phyloP scores from a whole-genome alignment of 2,888 invertebrate genomes.

The Synergus gifuensis region DNA sequence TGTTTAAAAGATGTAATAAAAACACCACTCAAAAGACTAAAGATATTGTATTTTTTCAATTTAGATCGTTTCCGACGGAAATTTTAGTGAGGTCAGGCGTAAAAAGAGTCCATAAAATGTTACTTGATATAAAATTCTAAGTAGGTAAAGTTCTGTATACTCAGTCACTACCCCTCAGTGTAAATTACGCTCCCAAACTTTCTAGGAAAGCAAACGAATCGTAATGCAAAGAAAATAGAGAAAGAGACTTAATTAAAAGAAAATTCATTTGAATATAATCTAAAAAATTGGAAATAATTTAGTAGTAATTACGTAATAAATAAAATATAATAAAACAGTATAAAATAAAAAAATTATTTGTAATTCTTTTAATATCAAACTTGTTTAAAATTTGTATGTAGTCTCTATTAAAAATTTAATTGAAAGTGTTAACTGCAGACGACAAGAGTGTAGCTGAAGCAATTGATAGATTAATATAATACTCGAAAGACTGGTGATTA shows the following conservation, averaged over 20 bases:
- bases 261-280: too few relatives aligned
- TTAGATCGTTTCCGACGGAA: constrained; percentile 5
- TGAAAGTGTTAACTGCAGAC: background rate
- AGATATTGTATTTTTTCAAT: background rate
- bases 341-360: background rate
- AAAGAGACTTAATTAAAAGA: background rate
- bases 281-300: background rate
- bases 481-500: background rate
- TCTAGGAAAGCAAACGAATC: constrained; percentile 7
- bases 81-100: background rate
- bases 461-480: background rate
- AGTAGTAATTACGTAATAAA: background rate
- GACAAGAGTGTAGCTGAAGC: background rate
- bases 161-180: background rate
- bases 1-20: background rate
- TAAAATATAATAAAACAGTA: background rate
- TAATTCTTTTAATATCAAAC: background rate
- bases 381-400: background rate
- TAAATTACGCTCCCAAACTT: constrained; percentile 16
- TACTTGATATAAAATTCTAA: background rate
- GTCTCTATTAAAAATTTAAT: background rate
- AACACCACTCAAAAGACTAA: background rate
- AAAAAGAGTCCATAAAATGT: background rate
- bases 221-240: background rate
- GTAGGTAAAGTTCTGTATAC: background rate